Conservation (phyloP, 2,888 invertebrate genomes). For the Augiades crinisus region DNA sequence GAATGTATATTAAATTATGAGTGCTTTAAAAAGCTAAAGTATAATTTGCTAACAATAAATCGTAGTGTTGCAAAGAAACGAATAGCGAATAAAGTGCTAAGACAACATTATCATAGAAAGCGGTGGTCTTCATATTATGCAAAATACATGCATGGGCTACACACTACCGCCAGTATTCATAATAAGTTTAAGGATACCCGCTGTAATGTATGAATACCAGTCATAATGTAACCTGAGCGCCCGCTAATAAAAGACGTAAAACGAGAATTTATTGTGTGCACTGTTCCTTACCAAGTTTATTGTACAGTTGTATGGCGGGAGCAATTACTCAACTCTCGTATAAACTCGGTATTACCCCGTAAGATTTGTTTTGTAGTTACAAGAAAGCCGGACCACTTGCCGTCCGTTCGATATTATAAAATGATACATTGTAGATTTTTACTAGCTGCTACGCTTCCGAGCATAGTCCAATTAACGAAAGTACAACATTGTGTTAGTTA, state of each 20-base stretch:
- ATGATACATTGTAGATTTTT: conserved; percentile 37
- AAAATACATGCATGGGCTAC: neutral
- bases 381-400: conserved; percentile 27
- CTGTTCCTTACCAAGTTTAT: conserved; percentile 71
- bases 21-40: no score
- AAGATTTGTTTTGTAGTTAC: conserved; percentile 38
- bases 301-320: conserved; percentile 69
- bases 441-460: conserved; percentile 26
- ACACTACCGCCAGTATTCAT: conserved; percentile 8
- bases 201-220: conserved; percentile 4
- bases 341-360: conserved; percentile 45
- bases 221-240: conserved; percentile 62
- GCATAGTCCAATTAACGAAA: conserved; percentile 6
- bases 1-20: no score
- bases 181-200: conserved; percentile 6
- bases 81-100: no score
- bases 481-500: conserved; percentile 7
- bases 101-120: neutral
- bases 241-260: conserved; percentile 76
- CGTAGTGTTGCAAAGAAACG: no score
- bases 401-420: conserved; percentile 35
- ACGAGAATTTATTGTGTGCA: conserved; percentile 75
- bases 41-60: no score
- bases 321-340: conserved; percentile 73
- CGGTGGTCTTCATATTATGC: conserved; percentile 13